A percentile compares a stretch with the other conserved stretches of the same genome.
Evolutionary conservation across 2,113 vertebrate species (phyloP).

Genomic region (Oenanthe oenanthe): DNA sequence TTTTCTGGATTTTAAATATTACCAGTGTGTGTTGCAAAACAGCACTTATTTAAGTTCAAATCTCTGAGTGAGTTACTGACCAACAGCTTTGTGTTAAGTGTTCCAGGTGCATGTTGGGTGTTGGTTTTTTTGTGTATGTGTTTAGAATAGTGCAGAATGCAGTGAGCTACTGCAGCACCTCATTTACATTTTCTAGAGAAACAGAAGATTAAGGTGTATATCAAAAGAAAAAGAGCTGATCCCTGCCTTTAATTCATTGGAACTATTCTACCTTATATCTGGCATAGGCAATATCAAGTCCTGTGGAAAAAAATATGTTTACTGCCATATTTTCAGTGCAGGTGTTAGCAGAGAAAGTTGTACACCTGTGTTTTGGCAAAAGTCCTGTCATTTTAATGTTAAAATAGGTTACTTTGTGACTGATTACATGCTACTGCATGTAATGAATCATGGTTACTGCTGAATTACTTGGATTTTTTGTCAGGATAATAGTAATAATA

Average conservation of each 20-base stretch:
- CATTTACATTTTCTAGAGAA: neutral
- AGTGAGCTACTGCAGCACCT: neutral
- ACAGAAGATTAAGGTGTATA: neutral
- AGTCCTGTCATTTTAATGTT: neutral
- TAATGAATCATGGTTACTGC: neutral
- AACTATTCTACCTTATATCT: neutral
- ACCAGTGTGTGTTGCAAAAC: slow-evolving; percentile 41
- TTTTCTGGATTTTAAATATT: slow-evolving; percentile 54
- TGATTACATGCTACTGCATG: neutral
- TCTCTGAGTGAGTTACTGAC: slow-evolving; percentile 6
- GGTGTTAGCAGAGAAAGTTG: neutral
- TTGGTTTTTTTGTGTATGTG: neutral
- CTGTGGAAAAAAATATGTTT: neutral
- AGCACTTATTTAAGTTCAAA: slow-evolving; percentile 22
- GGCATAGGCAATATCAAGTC: neutral
- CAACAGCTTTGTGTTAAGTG: neutral
- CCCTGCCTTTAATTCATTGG: neutral
- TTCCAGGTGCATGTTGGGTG: neutral
- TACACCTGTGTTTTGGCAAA: neutral
- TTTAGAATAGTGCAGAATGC: neutral
- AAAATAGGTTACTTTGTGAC: neutral
- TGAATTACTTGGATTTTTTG: neutral
- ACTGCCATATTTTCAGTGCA: neutral
- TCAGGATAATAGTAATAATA: neutral
- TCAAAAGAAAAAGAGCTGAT: neutral